These are phyloP conservation scores for Papilio polytes DNA, from an alignment of 1,140 invertebrate species.

Conservation along the genomic window DNA sequence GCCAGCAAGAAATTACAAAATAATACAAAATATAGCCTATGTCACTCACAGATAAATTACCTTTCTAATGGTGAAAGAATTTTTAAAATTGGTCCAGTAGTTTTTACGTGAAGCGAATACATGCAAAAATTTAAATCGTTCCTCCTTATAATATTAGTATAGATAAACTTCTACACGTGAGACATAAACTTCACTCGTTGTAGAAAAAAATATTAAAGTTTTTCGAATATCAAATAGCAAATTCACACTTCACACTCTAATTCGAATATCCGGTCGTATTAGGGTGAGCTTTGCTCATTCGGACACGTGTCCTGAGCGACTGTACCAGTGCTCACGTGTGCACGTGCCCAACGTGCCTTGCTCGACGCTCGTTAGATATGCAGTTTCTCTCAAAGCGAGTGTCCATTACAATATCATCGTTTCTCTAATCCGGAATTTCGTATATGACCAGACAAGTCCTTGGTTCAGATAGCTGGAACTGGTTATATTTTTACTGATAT, in stretches of 20 bases:
- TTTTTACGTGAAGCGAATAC: too few species aligned
- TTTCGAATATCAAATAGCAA: neutral
- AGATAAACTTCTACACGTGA: too few species aligned
- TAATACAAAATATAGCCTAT: too few species aligned
- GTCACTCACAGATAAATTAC: too few species aligned
- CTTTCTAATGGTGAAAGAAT: too few species aligned
- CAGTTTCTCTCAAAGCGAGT: slow-evolving; percentile 33
- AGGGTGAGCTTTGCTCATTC: slow-evolving; percentile 9
- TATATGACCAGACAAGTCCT: neutral
- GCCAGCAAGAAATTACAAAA: too few species aligned
- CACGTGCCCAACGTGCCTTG: neutral
- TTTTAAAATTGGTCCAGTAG: too few species aligned
- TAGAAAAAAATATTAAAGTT: neutral
- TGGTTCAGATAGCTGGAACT: neutral
- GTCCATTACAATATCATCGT: slow-evolving; percentile 33
- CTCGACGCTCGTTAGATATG: slow-evolving; percentile 23
- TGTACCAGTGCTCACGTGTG: too few species aligned
- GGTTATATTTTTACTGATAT: slow-evolving; percentile 3
- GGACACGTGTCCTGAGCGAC: neutral
- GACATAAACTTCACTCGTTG: too few species aligned
- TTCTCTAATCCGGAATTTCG: slow-evolving; percentile 34
- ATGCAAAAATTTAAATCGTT: too few species aligned
- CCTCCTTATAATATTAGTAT: too few species aligned
- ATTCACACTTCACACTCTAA: neutral
- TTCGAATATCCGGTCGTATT: slow-evolving; percentile 4